Evolutionary conservation across 2,797 vertebrate genomes (phyloP).

Genomic region (Denticeps clupeoides): DNA sequence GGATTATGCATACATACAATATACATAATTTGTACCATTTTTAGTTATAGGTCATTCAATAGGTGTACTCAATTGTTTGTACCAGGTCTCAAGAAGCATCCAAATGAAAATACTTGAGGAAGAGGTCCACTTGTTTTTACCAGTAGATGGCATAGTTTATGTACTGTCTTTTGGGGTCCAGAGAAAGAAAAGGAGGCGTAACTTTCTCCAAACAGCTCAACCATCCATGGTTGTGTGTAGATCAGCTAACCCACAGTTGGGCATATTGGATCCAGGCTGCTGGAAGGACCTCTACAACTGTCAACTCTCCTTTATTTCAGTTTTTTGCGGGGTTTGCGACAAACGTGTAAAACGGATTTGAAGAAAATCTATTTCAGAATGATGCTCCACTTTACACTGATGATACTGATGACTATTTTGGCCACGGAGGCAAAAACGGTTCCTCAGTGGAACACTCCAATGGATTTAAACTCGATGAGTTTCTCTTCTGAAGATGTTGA

Average conservation of each 20-base stretch:
- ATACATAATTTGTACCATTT: too few relatives aligned
- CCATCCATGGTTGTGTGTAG: conserved; percentile 48
- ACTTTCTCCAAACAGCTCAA: conserved; percentile 45
- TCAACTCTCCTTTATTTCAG: too few relatives aligned
- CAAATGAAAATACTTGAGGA: too few relatives aligned
- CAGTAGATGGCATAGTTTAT: conserved; percentile 31
- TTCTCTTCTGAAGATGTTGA: background rate
- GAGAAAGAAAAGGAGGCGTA: conserved; percentile 22
- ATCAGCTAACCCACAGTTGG: conserved; percentile 15
- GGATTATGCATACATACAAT: too few relatives aligned
- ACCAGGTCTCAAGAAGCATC: too few relatives aligned
- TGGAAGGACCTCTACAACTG: conserved; percentile 6
- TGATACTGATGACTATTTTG: conserved; percentile 5
- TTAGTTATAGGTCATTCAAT: too few relatives aligned
- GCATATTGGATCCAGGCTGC: conserved; percentile 21
- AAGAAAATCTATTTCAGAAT: too few relatives aligned
- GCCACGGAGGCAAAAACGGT: background rate
- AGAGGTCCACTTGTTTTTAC: conserved; percentile 6
- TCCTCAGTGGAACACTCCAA: background rate
- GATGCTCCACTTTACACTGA: too few relatives aligned
- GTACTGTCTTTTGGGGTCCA: conserved; percentile 3
- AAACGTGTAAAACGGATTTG: too few relatives aligned
- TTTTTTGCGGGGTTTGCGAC: too few relatives aligned
- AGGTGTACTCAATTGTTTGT: too few relatives aligned
- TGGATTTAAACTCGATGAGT: background rate